Percentiles rank a stretch among this genome's conserved stretches.
Conservation (phyloP, 2,113 vertebrate species). For the Calyptomena viridis region DNA sequence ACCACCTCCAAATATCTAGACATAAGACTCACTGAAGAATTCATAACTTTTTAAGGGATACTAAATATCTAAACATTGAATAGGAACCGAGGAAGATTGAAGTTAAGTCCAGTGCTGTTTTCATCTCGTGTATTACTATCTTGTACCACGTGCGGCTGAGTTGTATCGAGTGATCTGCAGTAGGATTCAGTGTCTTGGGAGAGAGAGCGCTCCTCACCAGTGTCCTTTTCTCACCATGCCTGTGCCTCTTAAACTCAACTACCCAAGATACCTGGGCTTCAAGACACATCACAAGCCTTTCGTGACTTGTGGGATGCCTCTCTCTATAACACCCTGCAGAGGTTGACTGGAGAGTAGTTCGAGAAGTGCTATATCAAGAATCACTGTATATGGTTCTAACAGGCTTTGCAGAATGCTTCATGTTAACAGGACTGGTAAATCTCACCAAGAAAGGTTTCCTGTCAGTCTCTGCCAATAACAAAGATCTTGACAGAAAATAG, state of each 20-base stretch:
- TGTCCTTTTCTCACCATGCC: neutral
- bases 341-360: accelerated
- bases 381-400: neutral
- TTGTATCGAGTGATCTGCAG: neutral
- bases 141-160: accelerated
- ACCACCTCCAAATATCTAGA: neutral
- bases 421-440: neutral
- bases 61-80: neutral
- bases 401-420: neutral
- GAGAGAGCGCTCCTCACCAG: neutral
- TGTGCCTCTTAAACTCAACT: neutral
- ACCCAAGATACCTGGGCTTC: neutral
- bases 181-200: neutral
- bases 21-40: neutral
- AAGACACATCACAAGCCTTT: neutral
- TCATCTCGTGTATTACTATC: neutral
- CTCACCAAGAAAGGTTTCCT: neutral
- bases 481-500: neutral
- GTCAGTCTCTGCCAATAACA: neutral
- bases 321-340: neutral
- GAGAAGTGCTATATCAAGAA: neutral
- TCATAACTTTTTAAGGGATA: neutral
- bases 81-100: neutral
- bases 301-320: neutral
- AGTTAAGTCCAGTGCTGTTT: neutral